Conservation (phyloP, 2,113 vertebrate species). For the Austrofundulus limnaeus region DNA sequence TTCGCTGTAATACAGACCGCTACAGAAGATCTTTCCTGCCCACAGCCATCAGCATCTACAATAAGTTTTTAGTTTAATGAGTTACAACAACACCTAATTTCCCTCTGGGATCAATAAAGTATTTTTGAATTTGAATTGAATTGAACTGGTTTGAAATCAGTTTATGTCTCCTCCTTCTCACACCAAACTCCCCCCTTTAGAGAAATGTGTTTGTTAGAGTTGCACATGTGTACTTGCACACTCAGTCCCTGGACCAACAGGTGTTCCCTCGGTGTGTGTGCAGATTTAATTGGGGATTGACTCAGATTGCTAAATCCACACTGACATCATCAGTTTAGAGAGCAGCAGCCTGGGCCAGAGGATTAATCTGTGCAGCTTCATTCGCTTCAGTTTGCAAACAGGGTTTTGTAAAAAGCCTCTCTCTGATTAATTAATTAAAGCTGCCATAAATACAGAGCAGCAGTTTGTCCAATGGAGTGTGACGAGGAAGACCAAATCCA, state of each 20-base stretch:
- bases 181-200: too few species aligned
- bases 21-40: too few species aligned
- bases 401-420: background rate
- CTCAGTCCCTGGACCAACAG: background rate
- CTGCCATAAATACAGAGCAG: background rate
- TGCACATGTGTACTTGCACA: too few species aligned
- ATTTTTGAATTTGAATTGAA: too few species aligned
- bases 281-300: constrained; percentile 59
- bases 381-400: constrained; percentile 1
- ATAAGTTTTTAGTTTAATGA: too few species aligned
- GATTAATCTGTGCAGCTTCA: background rate
- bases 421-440: background rate
- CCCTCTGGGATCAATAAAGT: too few species aligned
- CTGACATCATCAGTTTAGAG: constrained; percentile 60
- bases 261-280: constrained; percentile 19
- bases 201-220: too few species aligned
- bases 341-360: constrained; percentile 14
- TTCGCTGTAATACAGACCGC: too few species aligned
- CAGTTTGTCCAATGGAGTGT: constrained; percentile 16
- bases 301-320: constrained; percentile 50
- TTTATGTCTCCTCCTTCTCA: too few species aligned
- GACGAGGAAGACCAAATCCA: constrained; percentile 4
- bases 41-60: too few species aligned
- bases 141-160: too few species aligned
- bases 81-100: too few species aligned